Conservation (phyloP, 1,140 invertebrate species). For the Limonius californicus region DNA sequence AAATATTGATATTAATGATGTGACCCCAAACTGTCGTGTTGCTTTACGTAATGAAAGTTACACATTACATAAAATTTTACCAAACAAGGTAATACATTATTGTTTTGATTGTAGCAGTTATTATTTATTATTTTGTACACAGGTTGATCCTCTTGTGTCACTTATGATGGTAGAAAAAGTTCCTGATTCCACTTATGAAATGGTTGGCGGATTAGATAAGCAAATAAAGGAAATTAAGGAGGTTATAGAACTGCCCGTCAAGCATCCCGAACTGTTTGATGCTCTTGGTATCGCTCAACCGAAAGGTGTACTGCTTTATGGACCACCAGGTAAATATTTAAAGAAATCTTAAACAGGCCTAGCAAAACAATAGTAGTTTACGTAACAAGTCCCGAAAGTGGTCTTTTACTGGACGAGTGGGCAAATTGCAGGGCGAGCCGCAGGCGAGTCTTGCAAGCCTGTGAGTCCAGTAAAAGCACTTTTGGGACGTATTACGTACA, state of each 20-base stretch:
- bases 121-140: constrained; percentile 25
- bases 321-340: constrained; percentile 87
- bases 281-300: constrained; percentile 99
- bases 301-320: constrained; percentile 97
- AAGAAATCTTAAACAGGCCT: too few species aligned
- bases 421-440: too few species aligned
- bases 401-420: too few species aligned
- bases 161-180: constrained; percentile 99
- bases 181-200: constrained; percentile 99
- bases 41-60: constrained; percentile 98
- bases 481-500: too few species aligned
- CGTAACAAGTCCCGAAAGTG: too few species aligned
- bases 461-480: too few species aligned
- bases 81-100: constrained; percentile 76
- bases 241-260: constrained; percentile 98
- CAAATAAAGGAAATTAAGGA: constrained; percentile 99
- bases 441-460: too few species aligned
- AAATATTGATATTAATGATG: constrained; percentile 98
- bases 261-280: constrained; percentile 99
- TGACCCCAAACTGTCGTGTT: constrained; percentile 96
- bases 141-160: constrained; percentile 98
- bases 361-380: too few species aligned
- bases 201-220: constrained; percentile 99
- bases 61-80: constrained; percentile 97
- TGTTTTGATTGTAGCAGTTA: background rate